Evolutionary conservation across 2,113 vertebrate species (phyloP).

Genomic region (Thermophis baileyi): DNA sequence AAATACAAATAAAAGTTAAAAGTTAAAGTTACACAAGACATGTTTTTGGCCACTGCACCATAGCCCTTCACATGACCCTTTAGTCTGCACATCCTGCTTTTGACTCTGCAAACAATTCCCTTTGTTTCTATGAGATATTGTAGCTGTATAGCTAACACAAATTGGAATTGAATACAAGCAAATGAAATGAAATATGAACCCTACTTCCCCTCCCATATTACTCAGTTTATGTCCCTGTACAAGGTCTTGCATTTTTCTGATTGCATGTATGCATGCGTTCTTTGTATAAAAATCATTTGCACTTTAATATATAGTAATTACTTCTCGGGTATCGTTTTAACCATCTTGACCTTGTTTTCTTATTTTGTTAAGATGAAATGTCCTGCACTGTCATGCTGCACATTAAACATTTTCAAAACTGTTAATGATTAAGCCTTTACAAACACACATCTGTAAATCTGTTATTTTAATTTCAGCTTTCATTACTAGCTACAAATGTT

Average conservation of each 20-base stretch:
- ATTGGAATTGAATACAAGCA: not conserved
- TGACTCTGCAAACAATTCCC: not conserved
- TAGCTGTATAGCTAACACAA: not conserved
- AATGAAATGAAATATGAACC: not conserved
- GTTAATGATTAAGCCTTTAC: conserved; percentile 25
- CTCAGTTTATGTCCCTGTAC: not conserved
- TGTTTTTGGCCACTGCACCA: not conserved
- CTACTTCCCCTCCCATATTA: not conserved
- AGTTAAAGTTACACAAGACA: too few species aligned
- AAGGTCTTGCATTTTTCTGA: not conserved
- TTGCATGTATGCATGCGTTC: not conserved
- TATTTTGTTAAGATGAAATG: conserved; percentile 53
- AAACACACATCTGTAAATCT: conserved; percentile 42
- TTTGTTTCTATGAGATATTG: not conserved
- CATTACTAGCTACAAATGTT: conserved; percentile 40
- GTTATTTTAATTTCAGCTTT: conserved; percentile 53
- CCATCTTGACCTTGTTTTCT: conserved; percentile 28
- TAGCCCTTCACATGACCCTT: not conserved
- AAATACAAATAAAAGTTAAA: too few species aligned
- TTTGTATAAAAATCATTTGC: conserved; percentile 42
- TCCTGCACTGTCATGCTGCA: conserved; percentile 18
- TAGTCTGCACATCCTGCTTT: not conserved
- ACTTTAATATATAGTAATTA: conserved; percentile 49
- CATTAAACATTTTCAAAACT: conserved; percentile 4
- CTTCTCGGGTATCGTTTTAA: conserved; percentile 32